These are phyloP conservation scores for Callipepla californica DNA, from an alignment of 2,113 vertebrate species.

Conservation along the genomic window DNA sequence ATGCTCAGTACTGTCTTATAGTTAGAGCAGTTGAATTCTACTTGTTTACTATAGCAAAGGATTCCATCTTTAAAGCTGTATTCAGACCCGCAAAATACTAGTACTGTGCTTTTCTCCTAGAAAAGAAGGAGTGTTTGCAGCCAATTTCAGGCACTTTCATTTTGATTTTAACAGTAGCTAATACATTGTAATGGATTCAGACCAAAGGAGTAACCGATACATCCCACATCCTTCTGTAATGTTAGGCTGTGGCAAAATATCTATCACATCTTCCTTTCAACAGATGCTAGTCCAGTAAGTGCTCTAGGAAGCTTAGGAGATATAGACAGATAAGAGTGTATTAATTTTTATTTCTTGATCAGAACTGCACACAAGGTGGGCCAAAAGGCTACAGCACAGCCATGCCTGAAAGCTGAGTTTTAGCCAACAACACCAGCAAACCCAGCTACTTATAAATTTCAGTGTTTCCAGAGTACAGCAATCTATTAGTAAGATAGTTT, in stretches of 20 bases:
- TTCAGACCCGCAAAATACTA: not conserved
- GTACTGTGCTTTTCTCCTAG: not conserved
- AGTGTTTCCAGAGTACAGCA: not conserved
- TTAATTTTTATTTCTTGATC: not conserved
- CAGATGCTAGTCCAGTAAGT: not conserved
- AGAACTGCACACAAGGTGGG: not conserved
- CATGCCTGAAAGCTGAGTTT: not conserved
- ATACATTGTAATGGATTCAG: not conserved
- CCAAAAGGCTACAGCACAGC: not conserved
- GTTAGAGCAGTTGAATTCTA: not conserved
- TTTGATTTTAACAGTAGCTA: not conserved
- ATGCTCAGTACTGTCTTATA: not conserved
- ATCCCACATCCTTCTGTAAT: not conserved
- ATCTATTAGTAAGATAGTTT: not conserved
- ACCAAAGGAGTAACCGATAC: not conserved
- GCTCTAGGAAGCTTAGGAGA: not conserved
- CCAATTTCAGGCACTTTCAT: not conserved
- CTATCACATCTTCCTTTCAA: not conserved
- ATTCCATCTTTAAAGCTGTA: not conserved
- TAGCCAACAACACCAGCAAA: not conserved
- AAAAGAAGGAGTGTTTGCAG: rapidly evolving
- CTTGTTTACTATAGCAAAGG: not conserved
- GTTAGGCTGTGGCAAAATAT: not conserved
- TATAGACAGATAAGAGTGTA: not conserved
- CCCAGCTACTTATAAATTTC: not conserved